Evolutionary conservation across 1,140 invertebrate genomes (phyloP).

Genomic region (Oncopodura yosiiana): DNA sequence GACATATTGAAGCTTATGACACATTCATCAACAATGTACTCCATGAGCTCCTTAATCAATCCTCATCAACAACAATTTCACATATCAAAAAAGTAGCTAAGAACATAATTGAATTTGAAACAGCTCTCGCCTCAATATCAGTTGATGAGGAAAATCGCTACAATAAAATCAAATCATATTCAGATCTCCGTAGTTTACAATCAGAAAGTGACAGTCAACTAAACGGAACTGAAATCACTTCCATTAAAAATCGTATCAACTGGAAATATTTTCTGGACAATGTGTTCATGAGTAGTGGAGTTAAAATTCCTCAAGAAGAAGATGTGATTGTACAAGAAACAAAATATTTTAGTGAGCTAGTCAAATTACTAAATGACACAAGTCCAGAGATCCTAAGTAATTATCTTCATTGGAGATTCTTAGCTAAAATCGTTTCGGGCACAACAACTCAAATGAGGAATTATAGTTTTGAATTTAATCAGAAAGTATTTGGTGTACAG

Average conservation of each 20-base stretch:
- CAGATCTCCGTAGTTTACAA: not conserved
- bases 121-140: constrained; percentile 1
- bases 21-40: not conserved
- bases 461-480: constrained; percentile 6
- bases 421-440: constrained; percentile 3
- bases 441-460: constrained; percentile 9
- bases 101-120: constrained; percentile 11
- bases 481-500: constrained; percentile 16
- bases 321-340: not conserved
- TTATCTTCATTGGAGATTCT: constrained; percentile 2
- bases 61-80: not conserved
- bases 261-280: not conserved
- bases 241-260: not conserved
- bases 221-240: not conserved
- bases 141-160: constrained; percentile 6
- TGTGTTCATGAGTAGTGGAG: not conserved
- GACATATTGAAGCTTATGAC: constrained; percentile 9
- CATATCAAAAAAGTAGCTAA: constrained; percentile 6
- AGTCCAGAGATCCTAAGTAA: not conserved
- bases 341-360: not conserved
- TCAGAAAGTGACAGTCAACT: constrained; percentile 8
- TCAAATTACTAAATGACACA: not conserved
- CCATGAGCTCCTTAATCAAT: not conserved
- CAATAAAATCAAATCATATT: not conserved
- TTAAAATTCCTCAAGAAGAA: not conserved